Base-by-base conservation (phyloP, 1,140 invertebrate species). In the Hydropsyche tenuis region DNA sequence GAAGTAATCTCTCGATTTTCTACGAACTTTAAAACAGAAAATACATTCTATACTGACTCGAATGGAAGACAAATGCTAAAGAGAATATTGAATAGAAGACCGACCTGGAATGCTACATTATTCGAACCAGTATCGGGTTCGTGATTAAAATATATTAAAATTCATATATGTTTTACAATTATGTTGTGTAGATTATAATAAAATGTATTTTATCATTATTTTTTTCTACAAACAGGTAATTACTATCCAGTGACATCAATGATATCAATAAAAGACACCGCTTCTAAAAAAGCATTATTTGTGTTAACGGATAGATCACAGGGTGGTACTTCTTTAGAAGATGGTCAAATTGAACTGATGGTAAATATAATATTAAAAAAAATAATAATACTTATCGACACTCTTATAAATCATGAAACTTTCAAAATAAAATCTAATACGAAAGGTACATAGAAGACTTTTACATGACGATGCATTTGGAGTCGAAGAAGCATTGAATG, bases 231-330 rank as follows among this genome's bases (percentile, higher is more conserved):
- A n/a, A n/a, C n/a, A 0, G 85, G 83, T 0, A 99, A 99, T 83
- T 99, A 98, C 82, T 98, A 96, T 82, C 97, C 97, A 0, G 88
- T 99, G 0, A 96, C 94, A 14, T 92, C 92, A 4, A 88, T 92
- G 72, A 96, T 98, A 20, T 85, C 88, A 0, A 81, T 96, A 0
- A 84, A 86, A 43, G 91, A 91, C 80, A 78, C 85, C 30, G 78
- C 82, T 0, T 81, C 79, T 0, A 82, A 85, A 18, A 76, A 86
- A 0, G 86, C 88, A n/a, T 74, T 93, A 9, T 88, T 87, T n/a
- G 84, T 96, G 0, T 80, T 98, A 0, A 94, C 90, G 6, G 97
- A 99, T 82, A 85, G 97, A 69, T 88, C 93, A 0, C 91, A 98
- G 83, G 97, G 96, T 22, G 96, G 95, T 0, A 85, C 88, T 2